Evolutionary conservation across 2,113 vertebrate genomes (phyloP), one percentile per base, ranked within the genome.

Genomic region (Pyxicephalus adspersus): DNA sequence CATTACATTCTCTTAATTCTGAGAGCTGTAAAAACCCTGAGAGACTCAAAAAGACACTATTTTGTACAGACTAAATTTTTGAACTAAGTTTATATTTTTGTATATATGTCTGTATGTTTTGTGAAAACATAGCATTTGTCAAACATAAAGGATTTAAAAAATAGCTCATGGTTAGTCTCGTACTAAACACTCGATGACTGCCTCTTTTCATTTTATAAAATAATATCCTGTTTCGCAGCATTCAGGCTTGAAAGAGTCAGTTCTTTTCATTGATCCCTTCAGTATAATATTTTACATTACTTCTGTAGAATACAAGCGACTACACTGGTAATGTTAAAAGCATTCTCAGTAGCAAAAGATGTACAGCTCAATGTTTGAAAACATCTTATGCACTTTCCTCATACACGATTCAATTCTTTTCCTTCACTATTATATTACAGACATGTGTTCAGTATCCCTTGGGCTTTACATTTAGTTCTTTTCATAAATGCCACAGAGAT

Each of bases 401-500:
- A 74, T 74, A 38, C 17, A 57, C 54, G 11, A 60, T 58, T 55
- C 71, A 74, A 74, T 74, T 74, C 54, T 13, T 74, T 38, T 74
- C 38, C 55, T 74, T 60, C 71, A 74, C 54, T 58, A 60, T 74
- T 58, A 74, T 58, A 74, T 74, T 74, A 74, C 71, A 74, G 71
- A 74, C 71, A 74, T 74, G 54, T 74, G 71, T 74, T 74, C 55
- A 34, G 54, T 74, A 74, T 74, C 71, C 71, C 60, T 63, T 63
- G 58, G 16, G 73, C 57, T 64, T 64, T 76, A 50, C 25, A 60
- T 76, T 63, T 76, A 76, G 64, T 76, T 63, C 57, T 76, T 76
- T 76, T 76, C 55, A 61, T 76, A 76, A 76, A 61, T 76, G 73
- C 60, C 57, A 76, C 73, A 51, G 60, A 76, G 73, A 76, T 76